Evolutionary conservation across 2,113 vertebrate species (phyloP), one percentile per base, ranked within the genome.

Genomic region (Pelusios castaneus): DNA sequence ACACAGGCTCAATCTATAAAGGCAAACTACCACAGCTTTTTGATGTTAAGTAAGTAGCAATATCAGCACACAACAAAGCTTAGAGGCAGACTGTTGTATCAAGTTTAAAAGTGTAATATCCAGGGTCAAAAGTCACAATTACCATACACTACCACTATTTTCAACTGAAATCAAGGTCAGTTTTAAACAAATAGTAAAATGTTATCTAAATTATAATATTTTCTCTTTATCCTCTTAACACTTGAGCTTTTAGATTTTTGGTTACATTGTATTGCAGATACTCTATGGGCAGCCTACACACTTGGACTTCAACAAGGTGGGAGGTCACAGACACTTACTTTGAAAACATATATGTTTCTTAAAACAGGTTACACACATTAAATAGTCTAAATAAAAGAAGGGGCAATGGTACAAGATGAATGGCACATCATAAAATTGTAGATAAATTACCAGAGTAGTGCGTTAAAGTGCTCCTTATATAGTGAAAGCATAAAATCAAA

Each of bases 31-130:
- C 89, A 95, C 92, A 92, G 97, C 97, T 98, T 98, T 98, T 98
- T 98, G 97, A 98, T 97, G 97, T 98, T 97, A 97, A 97, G 90
- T 96, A 98, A 97, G 95, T 94, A 97, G 97, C 94, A 98, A 97
- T 97, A 98, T 97, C 96, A 97, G 96, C 90, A 96, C 92, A 97
- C 97, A 97, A 97, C 97, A 98, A 98, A 98, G 97, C 97, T 95
- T 90, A 95, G 80, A 95, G 92, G 90, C 95, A 98, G 95, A 95
- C 95, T 93, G 89, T 94, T 98, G 96, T 96, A 98, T 98, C 97
- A 98, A 94, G 96, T 98, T 98, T 98, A 98, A 97, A 98, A 97
- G 97, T 97, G 87, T 97, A 97, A 97, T 97, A 97, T 93, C 77
- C 83, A 97, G 84, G 96, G 96, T 97, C 96, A 97, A 97, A 97